Conservation (phyloP, 2,113 vertebrate genomes). For the Perccottus glenii region DNA sequence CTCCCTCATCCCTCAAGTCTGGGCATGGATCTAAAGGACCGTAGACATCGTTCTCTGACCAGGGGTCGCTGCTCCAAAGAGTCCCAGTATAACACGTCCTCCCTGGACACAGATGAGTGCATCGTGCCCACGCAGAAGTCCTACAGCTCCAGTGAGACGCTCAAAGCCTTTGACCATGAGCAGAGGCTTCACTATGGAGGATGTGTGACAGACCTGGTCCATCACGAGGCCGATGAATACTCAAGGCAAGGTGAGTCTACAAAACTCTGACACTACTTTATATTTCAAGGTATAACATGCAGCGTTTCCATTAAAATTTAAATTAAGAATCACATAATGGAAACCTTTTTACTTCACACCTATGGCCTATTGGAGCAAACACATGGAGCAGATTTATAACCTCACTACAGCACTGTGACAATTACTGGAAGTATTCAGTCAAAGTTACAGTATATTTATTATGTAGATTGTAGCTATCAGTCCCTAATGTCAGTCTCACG, state of each 20-base stretch:
- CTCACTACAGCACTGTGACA: too few species aligned
- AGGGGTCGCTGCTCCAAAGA: conserved; percentile 89
- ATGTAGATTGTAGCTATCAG: too few species aligned
- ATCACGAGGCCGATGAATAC: conserved; percentile 94
- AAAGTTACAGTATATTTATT: too few species aligned
- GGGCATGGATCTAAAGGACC: conserved; percentile 92
- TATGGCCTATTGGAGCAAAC: too few species aligned
- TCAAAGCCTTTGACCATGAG: conserved; percentile 95
- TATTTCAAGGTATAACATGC: not conserved
- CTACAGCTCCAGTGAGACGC: conserved; percentile 96
- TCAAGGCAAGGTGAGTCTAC: conserved; percentile 89
- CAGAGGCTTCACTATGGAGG: conserved; percentile 92
- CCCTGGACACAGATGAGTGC: conserved; percentile 91
- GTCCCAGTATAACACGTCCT: conserved; percentile 90
- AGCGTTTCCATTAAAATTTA: too few species aligned
- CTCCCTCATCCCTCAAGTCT: not conserved
- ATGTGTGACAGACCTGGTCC: conserved; percentile 91
- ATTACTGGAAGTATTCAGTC: too few species aligned
- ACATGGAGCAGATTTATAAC: too few species aligned
- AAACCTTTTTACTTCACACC: too few species aligned
- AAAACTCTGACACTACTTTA: not conserved
- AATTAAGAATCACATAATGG: too few species aligned
- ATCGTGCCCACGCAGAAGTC: conserved; percentile 97
- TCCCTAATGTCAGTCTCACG: too few species aligned
- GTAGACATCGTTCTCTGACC: conserved; percentile 90